These are phyloP conservation scores for Drosophila ezoana DNA, from an alignment of 2,888 invertebrate species.

Conservation along the genomic window DNA sequence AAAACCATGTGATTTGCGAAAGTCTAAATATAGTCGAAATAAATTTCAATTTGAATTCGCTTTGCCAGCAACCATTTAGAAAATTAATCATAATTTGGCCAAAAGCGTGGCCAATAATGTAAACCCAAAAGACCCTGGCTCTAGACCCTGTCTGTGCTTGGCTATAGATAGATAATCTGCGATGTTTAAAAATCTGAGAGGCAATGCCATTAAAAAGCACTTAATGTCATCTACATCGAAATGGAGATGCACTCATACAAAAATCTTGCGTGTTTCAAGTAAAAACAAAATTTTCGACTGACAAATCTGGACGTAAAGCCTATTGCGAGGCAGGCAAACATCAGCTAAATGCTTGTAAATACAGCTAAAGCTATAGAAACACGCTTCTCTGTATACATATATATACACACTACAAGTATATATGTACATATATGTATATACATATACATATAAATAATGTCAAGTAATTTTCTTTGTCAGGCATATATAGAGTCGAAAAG, in stretches of 20 bases:
- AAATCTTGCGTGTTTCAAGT: constrained; percentile 63
- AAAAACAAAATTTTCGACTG: constrained; percentile 23
- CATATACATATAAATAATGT: constrained; percentile 42
- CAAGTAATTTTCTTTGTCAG: constrained; percentile 50
- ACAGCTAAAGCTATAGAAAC: constrained; percentile 12
- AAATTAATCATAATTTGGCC: constrained; percentile 57
- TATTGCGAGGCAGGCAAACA: constrained; percentile 20
- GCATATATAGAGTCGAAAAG: constrained; percentile 6
- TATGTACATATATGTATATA: neutral
- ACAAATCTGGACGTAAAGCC: constrained; percentile 12
- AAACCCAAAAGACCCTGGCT: constrained; percentile 10
- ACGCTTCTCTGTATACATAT: neutral
- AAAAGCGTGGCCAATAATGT: constrained; percentile 37
- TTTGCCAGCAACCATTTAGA: constrained; percentile 31
- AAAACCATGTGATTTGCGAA: constrained; percentile 38
- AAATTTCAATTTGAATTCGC: constrained; percentile 36
- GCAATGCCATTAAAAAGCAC: constrained; percentile 66
- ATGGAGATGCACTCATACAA: constrained; percentile 52
- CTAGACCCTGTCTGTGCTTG: constrained; percentile 3
- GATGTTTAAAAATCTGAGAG: constrained; percentile 43
- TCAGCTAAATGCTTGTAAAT: constrained; percentile 33
- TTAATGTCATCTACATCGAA: constrained; percentile 51
- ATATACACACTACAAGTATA: neutral
- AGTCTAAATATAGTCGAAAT: constrained; percentile 21
- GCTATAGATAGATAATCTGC: constrained; percentile 18